A percentile compares a stretch with the other conserved stretches of the same genome.
phyloP scores from a whole-genome alignment of 30 jellyfish, hydroid and myxozoan genomes.

The Aurelia sp. region DNA sequence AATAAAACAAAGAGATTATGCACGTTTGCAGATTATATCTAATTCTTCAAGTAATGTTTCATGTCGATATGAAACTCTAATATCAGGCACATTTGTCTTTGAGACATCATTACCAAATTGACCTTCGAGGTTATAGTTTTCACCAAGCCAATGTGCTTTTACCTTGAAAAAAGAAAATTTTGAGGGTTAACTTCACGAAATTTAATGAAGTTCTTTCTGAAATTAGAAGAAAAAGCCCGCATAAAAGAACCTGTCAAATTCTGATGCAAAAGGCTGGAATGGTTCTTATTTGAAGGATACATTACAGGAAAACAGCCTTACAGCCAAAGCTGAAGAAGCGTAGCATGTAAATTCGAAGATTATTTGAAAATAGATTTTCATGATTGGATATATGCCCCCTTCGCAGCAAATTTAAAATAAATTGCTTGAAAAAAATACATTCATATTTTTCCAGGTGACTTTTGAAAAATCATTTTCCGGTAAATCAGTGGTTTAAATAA shows the following conservation, averaged over 20 bases:
- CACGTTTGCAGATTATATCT: slow-evolving; percentile 73
- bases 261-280: no score
- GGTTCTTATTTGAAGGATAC: no score
- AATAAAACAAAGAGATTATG: slow-evolving; percentile 18
- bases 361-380: no score
- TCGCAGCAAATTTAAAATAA: no score
- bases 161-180: slow-evolving; percentile 46
- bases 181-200: not conserved
- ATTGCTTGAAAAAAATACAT: no score
- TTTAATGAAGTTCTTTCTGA: not conserved
- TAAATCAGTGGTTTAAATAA: no score
- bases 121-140: slow-evolving; percentile 78
- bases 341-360: no score
- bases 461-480: no score
- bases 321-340: no score
- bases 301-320: no score
- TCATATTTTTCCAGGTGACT: no score
- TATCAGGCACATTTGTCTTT: slow-evolving; percentile 93
- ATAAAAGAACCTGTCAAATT: not conserved
- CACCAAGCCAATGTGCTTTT: slow-evolving; percentile 98
- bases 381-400: no score
- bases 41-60: slow-evolving; percentile 95
- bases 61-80: slow-evolving; percentile 87
- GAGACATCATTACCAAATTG: slow-evolving; percentile 91
- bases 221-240: not conserved